Percentiles rank a stretch among this genome's conserved stretches.
phyloP scores from a whole-genome alignment of 2,888 invertebrate genomes.

The Drosophila macrospina region DNA sequence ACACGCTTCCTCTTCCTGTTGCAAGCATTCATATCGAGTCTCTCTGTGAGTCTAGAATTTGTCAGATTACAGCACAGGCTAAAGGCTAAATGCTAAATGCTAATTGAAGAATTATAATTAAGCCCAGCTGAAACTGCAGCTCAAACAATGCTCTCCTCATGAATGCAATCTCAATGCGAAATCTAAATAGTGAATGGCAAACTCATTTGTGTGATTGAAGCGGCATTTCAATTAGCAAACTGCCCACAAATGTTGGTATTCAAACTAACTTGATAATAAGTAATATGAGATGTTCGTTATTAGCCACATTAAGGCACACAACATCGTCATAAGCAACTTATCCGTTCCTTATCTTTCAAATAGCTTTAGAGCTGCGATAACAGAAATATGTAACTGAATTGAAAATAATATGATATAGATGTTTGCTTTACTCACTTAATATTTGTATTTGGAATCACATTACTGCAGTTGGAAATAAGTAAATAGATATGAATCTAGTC shows the following conservation, averaged over 20 bases:
- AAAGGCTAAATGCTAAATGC: neutral
- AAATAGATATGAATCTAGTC: too few species aligned
- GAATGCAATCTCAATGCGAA: neutral
- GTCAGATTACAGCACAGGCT: neutral
- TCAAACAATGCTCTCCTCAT: neutral
- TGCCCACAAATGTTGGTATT: neutral
- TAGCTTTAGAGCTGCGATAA: too few species aligned
- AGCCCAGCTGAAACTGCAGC: neutral
- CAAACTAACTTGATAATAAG: neutral
- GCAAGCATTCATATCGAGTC: neutral
- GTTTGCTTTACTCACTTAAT: too few species aligned
- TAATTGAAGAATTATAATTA: neutral
- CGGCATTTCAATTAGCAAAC: neutral
- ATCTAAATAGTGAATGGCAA: neutral
- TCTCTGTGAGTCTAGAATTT: neutral
- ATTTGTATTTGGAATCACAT: too few species aligned
- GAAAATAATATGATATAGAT: too few species aligned
- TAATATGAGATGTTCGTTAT: neutral
- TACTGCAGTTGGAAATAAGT: too few species aligned
- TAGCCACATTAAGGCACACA: too few species aligned
- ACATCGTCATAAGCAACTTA: too few species aligned
- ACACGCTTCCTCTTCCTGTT: neutral
- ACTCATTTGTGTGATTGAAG: neutral
- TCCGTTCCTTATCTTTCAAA: too few species aligned
- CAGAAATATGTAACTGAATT: too few species aligned